Evolutionary conservation across 2,888 invertebrate genomes (phyloP).

Genomic region (Apodemia zela): DNA sequence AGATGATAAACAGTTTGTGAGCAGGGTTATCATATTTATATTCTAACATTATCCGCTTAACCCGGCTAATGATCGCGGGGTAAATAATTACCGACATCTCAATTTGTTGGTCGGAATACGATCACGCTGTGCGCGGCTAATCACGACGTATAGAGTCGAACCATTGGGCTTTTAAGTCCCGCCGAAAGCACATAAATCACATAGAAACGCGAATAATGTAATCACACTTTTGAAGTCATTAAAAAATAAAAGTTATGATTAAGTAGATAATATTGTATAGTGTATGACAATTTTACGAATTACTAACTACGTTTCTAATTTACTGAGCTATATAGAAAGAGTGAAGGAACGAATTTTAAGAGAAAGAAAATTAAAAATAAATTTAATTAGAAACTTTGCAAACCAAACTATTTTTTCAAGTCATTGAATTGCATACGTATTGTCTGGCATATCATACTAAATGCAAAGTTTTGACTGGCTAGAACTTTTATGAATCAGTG

Average conservation of each 20-base stretch:
- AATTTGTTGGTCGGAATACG: slow-evolving; percentile 47
- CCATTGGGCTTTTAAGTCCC: slow-evolving; percentile 35
- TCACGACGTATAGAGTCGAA: slow-evolving; percentile 41
- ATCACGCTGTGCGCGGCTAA: slow-evolving; percentile 49
- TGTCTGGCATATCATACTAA: too few relatives aligned
- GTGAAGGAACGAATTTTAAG: too few relatives aligned
- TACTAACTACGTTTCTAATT: too few relatives aligned
- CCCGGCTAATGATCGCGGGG: slow-evolving; percentile 44
- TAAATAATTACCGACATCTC: slow-evolving; percentile 57
- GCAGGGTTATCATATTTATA: slow-evolving; percentile 6
- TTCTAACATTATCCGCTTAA: slow-evolving; percentile 29
- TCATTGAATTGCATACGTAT: too few relatives aligned
- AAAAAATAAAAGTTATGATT: neutral
- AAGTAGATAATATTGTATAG: too few relatives aligned
- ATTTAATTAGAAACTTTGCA: too few relatives aligned
- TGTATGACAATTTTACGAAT: too few relatives aligned
- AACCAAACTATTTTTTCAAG: too few relatives aligned
- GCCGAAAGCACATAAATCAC: slow-evolving; percentile 47
- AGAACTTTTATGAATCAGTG: too few relatives aligned
- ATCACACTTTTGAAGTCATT: slow-evolving; percentile 10
- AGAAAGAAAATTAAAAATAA: too few relatives aligned
- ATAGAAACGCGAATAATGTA: slow-evolving; percentile 42
- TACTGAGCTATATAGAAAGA: too few relatives aligned
- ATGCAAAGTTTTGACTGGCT: too few relatives aligned
- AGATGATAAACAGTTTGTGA: slow-evolving; percentile 9